Evolutionary conservation across 2,113 vertebrate genomes (phyloP), one percentile per base, ranked within the genome.

Genomic region (Cinclus cinclus): DNA sequence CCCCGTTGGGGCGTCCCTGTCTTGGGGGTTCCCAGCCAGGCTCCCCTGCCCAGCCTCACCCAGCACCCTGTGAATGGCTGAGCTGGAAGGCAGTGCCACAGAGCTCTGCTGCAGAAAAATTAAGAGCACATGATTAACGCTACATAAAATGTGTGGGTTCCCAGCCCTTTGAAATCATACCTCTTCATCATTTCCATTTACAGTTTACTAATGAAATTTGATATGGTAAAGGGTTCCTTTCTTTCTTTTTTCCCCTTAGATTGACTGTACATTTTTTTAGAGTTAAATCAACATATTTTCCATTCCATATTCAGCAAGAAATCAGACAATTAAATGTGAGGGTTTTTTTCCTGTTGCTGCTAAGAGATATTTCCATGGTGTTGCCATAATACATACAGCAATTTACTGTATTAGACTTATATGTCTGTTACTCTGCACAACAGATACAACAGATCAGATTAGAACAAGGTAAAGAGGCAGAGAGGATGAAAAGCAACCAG

Each of bases 121-220:
- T 78, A 95, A 93, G 95, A 97, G 93, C 96, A 92, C 79, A 76
- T 94, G 97, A 97, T 97, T 96, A 96, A 97, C 96, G 92, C 91
- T 91, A 94, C 64, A 69, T 78, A 88, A 96, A 97, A 90, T 76
- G 90, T 80, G 94, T 81, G 89, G 84, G 90, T 86, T 96, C 83
- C 77, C 64, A 94, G 87, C 67, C 86, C 95, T 97, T 97, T 97
- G 93, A 97, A 98, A 97, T 92, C 81, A 53, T 96, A 96, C 93
- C 96, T 95, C 92, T 95, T 95, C 90, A 83, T 96, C 96, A 96
- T 97, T 97, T 95, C 96, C 96, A 95, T 96, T 97, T 97, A 97
- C 93, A 97, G 95, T 97, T 98, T 97, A 96, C 97, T 98, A 98
- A 97, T 97, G 97, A 97, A 97, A 98, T 98, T 97, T 98, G 96